These are phyloP conservation scores for Sarotherodon lohbergeri DNA, from an alignment of 2,113 vertebrate species.

Conservation along the genomic window DNA sequence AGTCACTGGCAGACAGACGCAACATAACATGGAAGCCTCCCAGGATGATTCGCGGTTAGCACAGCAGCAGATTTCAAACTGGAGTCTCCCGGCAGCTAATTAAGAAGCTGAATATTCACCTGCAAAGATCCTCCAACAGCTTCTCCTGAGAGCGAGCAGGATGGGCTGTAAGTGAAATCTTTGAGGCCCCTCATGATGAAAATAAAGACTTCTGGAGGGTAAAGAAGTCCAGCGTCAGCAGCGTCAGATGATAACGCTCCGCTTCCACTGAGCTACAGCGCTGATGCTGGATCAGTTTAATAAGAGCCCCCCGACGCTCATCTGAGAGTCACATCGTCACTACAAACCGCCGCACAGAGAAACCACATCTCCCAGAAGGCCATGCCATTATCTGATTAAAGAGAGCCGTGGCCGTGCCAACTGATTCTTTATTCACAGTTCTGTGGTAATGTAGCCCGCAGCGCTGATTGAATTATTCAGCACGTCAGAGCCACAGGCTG, in stretches of 20 bases:
- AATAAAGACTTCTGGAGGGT: background rate
- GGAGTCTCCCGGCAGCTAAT: background rate
- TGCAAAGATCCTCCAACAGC: background rate
- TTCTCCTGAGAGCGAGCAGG: background rate
- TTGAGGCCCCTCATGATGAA: background rate
- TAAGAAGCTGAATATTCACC: background rate
- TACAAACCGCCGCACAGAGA: background rate
- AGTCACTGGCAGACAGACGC: background rate
- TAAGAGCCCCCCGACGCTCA: background rate
- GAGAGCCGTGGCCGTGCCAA: background rate
- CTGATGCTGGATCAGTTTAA: background rate
- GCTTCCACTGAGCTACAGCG: background rate
- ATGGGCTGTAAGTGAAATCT: background rate
- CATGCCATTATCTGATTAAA: constrained; percentile 4
- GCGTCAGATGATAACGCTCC: background rate
- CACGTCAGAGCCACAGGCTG: background rate
- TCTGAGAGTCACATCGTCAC: background rate
- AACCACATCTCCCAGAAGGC: constrained; percentile 20
- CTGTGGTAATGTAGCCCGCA: background rate
- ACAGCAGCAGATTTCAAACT: background rate
- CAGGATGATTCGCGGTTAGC: background rate
- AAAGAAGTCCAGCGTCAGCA: background rate
- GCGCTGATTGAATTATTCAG: constrained; percentile 31
- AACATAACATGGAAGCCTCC: background rate
- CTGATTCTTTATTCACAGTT: constrained; percentile 1